Evolutionary conservation across 1,140 invertebrate genomes (phyloP), one percentile per base, ranked within the genome.

Genomic region (Drosophila hydei): DNA sequence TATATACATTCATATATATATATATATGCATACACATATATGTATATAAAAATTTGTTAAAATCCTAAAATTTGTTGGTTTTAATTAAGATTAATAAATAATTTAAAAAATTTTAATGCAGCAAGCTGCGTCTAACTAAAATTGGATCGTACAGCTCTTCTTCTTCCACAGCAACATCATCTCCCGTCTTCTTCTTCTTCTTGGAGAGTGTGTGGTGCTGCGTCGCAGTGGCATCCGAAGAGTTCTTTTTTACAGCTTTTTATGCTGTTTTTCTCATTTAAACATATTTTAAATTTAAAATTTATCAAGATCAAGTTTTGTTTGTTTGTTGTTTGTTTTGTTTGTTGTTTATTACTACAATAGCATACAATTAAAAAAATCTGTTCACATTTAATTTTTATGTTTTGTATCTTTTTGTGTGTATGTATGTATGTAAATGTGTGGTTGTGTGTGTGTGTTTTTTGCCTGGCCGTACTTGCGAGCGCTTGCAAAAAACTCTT

Each of bases 41-140:
- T 40, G 14, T 85, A 83, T 78, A 72, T 88, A 87, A 87, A 88
- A 88, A 88, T 88, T 88, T 83, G 83, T 88, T 88, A 88, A 88
- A 88, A 88, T 88, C 84, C 84, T 88, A 88, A 88, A 88, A 88
- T 88, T 88, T 88, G 83, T 88, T 88, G 83, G 84, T 88, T 88
- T 87, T 88, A 88, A 88, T 88, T 88, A 88, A 79, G 70, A 88
- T 88, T 88, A 88, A 88, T 88, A 88, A 88, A 88, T 88, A 88
- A 88, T 88, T 88, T 88, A 83, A 88, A 88, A 83, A 80, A 25
- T 72, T 61, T 58, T 67, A 54, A 42, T 76, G 83, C 83, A 88
- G 84, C 84, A 72, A 88, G 84, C 83, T 88, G 83, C 83, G 83
- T 88, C 83, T 88, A 88, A 88, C 83, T 88, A 88, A 88, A 88